Evolutionary conservation across 2,113 vertebrate genomes (phyloP).

Genomic region (Gavialis gangeticus): DNA sequence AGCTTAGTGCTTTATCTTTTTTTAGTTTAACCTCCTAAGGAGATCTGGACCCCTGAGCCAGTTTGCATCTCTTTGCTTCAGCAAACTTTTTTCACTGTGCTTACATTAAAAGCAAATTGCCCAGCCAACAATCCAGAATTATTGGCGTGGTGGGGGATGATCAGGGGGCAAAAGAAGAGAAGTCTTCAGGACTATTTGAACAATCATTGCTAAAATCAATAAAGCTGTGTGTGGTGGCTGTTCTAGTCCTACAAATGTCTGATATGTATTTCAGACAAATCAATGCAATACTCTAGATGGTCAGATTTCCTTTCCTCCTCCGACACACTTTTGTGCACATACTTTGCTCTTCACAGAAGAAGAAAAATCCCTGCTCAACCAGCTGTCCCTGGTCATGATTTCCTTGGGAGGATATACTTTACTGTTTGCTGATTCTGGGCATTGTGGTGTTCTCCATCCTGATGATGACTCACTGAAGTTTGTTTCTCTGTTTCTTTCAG

Average conservation of each 20-base stretch:
- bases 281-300: not conserved
- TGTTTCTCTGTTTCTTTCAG: constrained; percentile 69
- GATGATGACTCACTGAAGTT: constrained; percentile 37
- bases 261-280: not conserved
- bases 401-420: not conserved
- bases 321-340: fast-evolving
- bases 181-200: not conserved
- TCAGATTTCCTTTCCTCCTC: not conserved
- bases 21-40: not conserved
- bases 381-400: not conserved
- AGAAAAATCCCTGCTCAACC: not conserved
- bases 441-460: not conserved
- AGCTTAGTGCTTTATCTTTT: not conserved
- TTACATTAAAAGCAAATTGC: constrained; percentile 9
- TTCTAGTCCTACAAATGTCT: constrained; percentile 5
- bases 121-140: not conserved
- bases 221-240: not conserved
- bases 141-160: not conserved
- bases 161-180: not conserved
- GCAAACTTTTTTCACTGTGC: not conserved
- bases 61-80: not conserved
- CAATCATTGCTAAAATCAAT: constrained; percentile 26
- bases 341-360: not conserved
- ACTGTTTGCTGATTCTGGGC: not conserved
- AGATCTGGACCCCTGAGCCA: not conserved